Percentiles rank a stretch among this genome's conserved stretches.
Conservation (phyloP, 2,797 vertebrate species). For the Adelosebastes latens region DNA sequence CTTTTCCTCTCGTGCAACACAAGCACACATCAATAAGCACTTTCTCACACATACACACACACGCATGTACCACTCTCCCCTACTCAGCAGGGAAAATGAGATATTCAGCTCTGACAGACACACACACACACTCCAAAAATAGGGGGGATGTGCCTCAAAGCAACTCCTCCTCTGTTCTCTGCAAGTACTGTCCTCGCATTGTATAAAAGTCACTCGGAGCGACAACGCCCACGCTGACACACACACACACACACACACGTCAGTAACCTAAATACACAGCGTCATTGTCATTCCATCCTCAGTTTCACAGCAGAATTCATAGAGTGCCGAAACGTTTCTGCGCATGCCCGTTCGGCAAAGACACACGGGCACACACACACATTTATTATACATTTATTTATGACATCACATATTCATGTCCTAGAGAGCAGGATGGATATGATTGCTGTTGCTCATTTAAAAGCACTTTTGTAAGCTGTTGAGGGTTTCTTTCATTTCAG, state of each 20-base stretch:
- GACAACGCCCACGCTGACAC: background rate
- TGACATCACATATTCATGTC: background rate
- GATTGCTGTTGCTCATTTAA: background rate
- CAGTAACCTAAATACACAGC: slow-evolving; percentile 29
- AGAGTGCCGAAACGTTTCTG: background rate
- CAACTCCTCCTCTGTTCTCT: slow-evolving; percentile 38
- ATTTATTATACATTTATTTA: background rate
- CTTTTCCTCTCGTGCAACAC: slow-evolving; percentile 41
- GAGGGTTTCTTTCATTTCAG: background rate
- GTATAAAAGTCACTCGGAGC: slow-evolving; percentile 25
- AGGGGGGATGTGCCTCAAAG: slow-evolving; percentile 44
- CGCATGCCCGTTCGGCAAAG: background rate
- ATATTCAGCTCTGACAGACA: slow-evolving; percentile 55
- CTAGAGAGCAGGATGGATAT: background rate
- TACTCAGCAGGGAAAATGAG: slow-evolving; percentile 52
- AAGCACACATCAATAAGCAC: slow-evolving; percentile 58
- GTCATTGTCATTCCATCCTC: slow-evolving; percentile 13
- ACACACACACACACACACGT: background rate
- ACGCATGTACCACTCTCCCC: slow-evolving; percentile 10
- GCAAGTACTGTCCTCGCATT: slow-evolving; percentile 28
- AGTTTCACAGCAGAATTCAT: slow-evolving; percentile 15
- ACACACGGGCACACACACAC: background rate
- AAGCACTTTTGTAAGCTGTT: background rate
- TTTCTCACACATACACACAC: slow-evolving; percentile 4
- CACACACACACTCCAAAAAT: background rate